Evolutionary conservation across 1,140 invertebrate genomes (phyloP).

Genomic region (Lamellibrachia luymesi): DNA sequence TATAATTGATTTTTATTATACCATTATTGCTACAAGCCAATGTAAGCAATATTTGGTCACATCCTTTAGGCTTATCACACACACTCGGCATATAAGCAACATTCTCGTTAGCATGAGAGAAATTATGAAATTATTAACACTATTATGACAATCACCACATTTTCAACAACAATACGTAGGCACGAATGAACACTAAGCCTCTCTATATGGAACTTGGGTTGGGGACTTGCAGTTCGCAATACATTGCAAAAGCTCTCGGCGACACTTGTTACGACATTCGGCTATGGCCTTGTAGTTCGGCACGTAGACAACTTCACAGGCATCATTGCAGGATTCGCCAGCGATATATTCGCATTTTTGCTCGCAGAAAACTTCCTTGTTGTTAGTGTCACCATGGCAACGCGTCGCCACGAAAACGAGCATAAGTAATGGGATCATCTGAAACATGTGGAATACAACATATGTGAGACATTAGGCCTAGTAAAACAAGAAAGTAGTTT

Average conservation of each 20-base stretch:
- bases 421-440: neutral
- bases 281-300: neutral
- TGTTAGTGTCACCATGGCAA: neutral
- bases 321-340: neutral
- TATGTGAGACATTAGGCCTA: neutral
- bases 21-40: too few relatives aligned
- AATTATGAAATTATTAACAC: too few relatives aligned
- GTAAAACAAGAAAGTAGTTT: too few relatives aligned
- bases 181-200: too few relatives aligned
- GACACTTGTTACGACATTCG: neutral
- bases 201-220: neutral
- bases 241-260: neutral
- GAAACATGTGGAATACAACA: neutral
- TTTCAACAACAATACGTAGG: too few relatives aligned
- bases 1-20: too few relatives aligned
- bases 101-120: too few relatives aligned
- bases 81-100: too few relatives aligned
- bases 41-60: too few relatives aligned
- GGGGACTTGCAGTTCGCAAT: neutral
- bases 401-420: neutral
- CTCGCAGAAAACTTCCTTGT: neutral
- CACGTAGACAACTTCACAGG: neutral
- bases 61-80: too few relatives aligned
- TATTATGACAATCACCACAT: too few relatives aligned
- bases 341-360: neutral